Evolutionary conservation across 2,888 invertebrate genomes (phyloP).

Genomic region (Branchipolynoe longqiensis): DNA sequence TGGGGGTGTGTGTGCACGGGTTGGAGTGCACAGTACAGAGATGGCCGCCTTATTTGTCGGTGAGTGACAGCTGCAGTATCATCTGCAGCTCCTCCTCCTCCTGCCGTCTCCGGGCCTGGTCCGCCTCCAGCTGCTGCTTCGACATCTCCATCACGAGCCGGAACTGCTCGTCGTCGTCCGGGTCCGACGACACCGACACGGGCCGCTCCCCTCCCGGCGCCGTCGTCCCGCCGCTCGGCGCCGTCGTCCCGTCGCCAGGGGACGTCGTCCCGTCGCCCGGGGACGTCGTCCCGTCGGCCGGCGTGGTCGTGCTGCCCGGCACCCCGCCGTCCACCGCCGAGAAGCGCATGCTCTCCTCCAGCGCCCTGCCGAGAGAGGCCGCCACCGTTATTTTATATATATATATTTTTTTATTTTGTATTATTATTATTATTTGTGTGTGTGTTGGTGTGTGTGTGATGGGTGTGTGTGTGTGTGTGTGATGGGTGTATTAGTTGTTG

Average conservation of each 20-base stretch:
- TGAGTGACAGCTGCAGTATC: conserved; percentile 79
- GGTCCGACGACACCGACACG: conserved; percentile 26
- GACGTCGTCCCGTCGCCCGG: not conserved
- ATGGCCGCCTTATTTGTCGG: conserved; percentile 78
- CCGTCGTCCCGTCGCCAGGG: not conserved
- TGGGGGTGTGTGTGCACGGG: no score
- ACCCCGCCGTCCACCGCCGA: conserved; percentile 31
- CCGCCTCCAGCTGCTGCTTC: conserved; percentile 74
- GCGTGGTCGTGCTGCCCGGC: not conserved
- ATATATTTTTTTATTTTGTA: no score
- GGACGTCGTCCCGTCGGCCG: conserved; percentile 72
- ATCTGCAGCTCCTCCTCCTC: conserved; percentile 81
- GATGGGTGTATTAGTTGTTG: no score
- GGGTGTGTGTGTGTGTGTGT: no score
- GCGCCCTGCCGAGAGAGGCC: conserved; percentile 82
- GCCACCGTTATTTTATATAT: no score
- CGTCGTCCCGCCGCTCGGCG: conserved; percentile 32
- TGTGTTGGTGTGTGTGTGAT: no score
- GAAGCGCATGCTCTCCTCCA: conserved; percentile 81
- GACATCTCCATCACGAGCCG: conserved; percentile 79
- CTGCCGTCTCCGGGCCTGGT: conserved; percentile 70
- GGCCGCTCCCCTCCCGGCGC: not conserved
- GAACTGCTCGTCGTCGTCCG: conserved; percentile 78
- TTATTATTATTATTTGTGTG: no score
- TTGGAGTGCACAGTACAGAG: no score